Evolutionary conservation across 1,140 invertebrate genomes (phyloP).

Genomic region (Trachymyrmex cornetzi): DNA sequence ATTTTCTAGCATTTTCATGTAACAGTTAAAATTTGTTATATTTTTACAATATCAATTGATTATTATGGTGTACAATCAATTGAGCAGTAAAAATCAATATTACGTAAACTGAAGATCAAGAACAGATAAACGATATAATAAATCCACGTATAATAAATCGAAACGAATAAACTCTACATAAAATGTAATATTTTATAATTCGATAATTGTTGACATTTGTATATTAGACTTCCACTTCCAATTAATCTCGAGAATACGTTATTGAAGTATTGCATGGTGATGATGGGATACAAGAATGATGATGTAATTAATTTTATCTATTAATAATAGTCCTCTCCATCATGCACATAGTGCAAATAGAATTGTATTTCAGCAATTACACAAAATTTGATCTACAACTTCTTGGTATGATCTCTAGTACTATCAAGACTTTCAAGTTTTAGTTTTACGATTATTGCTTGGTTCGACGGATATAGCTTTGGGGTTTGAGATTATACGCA

Average conservation of each 20-base stretch:
- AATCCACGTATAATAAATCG: not conserved
- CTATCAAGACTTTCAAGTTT: not conserved
- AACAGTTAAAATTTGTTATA: no score
- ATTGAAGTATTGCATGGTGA: not conserved
- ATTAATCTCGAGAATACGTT: not conserved
- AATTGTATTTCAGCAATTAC: not conserved
- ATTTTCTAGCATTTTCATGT: not conserved
- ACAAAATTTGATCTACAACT: not conserved
- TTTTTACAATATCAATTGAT: no score
- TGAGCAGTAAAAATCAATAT: no score
- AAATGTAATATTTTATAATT: not conserved
- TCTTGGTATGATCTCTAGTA: not conserved
- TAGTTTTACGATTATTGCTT: slow-evolving; percentile 68
- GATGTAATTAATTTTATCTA: not conserved
- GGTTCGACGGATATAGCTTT: slow-evolving; percentile 72
- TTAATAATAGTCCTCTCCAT: not conserved
- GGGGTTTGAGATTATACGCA: slow-evolving; percentile 82
- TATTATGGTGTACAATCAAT: not conserved
- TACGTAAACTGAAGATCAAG: not conserved
- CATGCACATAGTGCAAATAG: not conserved
- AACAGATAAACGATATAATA: not conserved
- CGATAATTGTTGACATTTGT: not conserved
- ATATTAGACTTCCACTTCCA: not conserved
- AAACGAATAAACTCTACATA: not conserved
- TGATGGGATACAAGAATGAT: not conserved